Base-by-base conservation (phyloP, 2,888 invertebrate species). In the Tenthredo notha region DNA sequence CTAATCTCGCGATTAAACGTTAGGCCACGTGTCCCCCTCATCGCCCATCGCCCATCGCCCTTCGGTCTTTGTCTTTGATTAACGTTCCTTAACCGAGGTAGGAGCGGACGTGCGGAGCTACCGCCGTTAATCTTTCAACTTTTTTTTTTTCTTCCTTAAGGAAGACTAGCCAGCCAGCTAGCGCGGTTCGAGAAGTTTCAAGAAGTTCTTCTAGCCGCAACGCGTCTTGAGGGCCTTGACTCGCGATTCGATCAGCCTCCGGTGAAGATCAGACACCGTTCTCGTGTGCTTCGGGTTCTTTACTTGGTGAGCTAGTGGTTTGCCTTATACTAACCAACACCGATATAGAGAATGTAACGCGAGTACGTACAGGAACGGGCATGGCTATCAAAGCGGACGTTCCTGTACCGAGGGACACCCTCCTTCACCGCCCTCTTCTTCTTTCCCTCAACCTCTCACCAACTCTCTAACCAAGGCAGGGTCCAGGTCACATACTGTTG, bases 401-500 rank as follows among this genome's bases (percentile, higher is more conserved):
- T 29, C 37, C 12, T 54, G 61, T 61, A 58, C 80, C 15, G 61
- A 80, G 50, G 9, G 80, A 80, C 80, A 80, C 80, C 80, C 80
- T 77, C 86, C 77, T 85, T 74, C 80, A 77, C 84, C 72, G 50
- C 87, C 58, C 70, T 85, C 58, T 78, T 84, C 85, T 85, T 72
- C 86, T 85, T 84, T 84, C 25, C 77, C 54, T 37, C 37, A 10
- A 18, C 80, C 78, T 54, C 33, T 18, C 78, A 33, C 33, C 54
- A 37, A 12, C n/a, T 61, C 80, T 40, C 75, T 33, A 18, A 15
- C 12, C 61, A 2, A 58, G 40, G 43, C 67, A 29, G 85, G 89
- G 88, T 87, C 88, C 90, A 87, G 90, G 90, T 90, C 91, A 90
- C 90, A 89, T 90, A 25, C 40, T 58, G 90, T 91, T 92, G 92